phyloP scores from a whole-genome alignment of 2,888 invertebrate genomes.

The Amphipoea oculea region DNA sequence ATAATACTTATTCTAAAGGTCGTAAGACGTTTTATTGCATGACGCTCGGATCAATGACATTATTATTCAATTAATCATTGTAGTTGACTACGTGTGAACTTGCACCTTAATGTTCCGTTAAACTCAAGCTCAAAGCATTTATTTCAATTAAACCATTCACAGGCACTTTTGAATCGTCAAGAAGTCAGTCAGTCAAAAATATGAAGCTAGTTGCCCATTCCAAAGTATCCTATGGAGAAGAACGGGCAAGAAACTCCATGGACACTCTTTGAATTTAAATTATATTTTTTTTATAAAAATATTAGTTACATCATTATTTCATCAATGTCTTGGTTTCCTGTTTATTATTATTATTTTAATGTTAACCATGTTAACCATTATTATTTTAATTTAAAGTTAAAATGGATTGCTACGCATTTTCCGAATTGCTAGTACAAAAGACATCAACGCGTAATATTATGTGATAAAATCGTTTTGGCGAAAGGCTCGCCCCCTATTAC shows the following conservation, averaged over 20 bases:
- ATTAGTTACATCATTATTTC: not conserved
- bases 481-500: not conserved
- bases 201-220: no score
- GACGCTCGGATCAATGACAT: not conserved
- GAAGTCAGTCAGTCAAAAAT: no score
- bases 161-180: no score
- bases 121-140: no score
- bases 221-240: no score
- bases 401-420: conserved; percentile 1
- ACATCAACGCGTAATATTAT: conserved; percentile 55
- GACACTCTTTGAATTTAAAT: no score
- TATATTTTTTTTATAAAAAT: no score
- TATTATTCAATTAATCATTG: conserved; percentile 36
- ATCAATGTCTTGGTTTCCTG: not conserved
- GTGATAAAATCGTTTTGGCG: not conserved
- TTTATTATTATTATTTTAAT: no score
- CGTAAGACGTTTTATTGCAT: conserved; percentile 6
- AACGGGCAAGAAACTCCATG: no score
- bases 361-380: no score
- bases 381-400: not conserved
- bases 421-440: conserved; percentile 43
- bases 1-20: not conserved
- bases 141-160: no score
- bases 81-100: conserved; percentile 9
- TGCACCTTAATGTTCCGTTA: not conserved